Evolutionary conservation across 2,113 vertebrate genomes (phyloP).

Genomic region (Diadophis punctatus): DNA sequence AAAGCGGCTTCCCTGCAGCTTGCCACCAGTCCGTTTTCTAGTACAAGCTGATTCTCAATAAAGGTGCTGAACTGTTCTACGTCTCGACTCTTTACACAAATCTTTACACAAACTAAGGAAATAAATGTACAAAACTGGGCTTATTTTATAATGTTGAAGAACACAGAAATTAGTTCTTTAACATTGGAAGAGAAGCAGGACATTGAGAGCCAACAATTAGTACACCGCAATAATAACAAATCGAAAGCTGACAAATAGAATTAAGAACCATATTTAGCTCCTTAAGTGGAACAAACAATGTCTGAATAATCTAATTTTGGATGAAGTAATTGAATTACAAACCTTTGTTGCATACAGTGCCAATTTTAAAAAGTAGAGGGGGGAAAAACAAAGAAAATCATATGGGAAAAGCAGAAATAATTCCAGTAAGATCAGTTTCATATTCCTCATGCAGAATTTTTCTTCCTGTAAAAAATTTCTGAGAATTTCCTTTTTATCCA

Average conservation of each 20-base stretch:
- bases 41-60: no score
- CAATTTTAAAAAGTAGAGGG: constrained; percentile 46
- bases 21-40: no score
- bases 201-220: background rate
- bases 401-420: constrained; percentile 56
- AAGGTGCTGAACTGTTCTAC: no score
- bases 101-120: no score
- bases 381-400: constrained; percentile 52
- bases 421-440: constrained; percentile 58
- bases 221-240: constrained; percentile 52
- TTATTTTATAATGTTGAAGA: background rate
- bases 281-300: constrained; percentile 67
- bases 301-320: constrained; percentile 66
- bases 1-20: no score
- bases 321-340: constrained; percentile 62
- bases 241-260: constrained; percentile 59
- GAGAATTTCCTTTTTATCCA: background rate
- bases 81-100: no score
- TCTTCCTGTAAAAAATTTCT: background rate
- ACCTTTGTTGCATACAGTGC: constrained; percentile 63
- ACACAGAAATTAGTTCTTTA: background rate
- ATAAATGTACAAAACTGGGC: background rate
- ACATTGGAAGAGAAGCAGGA: background rate
- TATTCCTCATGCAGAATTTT: background rate
- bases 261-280: constrained; percentile 59